Conservation (phyloP, 2,888 invertebrate species). For the Phyllotreta cruciferae region DNA sequence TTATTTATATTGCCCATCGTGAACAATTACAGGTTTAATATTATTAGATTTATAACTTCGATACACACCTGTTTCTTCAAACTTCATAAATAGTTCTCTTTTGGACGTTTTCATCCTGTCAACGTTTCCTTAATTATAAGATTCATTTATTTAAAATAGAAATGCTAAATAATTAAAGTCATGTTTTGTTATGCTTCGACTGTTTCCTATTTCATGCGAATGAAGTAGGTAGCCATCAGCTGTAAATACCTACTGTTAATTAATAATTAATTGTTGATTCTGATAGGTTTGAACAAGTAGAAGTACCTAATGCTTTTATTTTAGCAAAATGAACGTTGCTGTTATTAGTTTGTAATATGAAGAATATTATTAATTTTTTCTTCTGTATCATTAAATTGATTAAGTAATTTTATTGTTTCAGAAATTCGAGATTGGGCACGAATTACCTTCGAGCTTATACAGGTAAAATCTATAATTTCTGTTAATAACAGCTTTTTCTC, state of each 20-base stretch:
- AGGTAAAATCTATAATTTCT: not conserved
- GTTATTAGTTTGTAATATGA: no score
- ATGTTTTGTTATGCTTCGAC: slow-evolving; percentile 11
- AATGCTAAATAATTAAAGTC: slow-evolving; percentile 6
- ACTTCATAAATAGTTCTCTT: not conserved
- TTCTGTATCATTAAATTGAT: no score
- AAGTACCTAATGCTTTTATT: no score
- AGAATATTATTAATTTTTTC: no score
- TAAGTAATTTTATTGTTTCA: no score
- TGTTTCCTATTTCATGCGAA: no score
- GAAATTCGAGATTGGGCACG: no score
- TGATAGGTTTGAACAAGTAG: no score
- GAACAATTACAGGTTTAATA: no score
- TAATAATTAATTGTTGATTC: not conserved
- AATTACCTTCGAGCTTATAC: no score
- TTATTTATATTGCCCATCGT: no score
- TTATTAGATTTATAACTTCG: not conserved
- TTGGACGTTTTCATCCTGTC: not conserved
- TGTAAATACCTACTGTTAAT: not conserved
- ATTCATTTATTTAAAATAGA: slow-evolving; percentile 6
- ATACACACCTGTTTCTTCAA: not conserved
- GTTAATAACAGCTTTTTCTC: not conserved
- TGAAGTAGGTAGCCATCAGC: not conserved
- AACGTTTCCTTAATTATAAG: slow-evolving; percentile 8
- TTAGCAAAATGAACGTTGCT: no score